Evolutionary conservation across 2,797 vertebrate species (phyloP).

Genomic region (Lateolabrax maculatus): DNA sequence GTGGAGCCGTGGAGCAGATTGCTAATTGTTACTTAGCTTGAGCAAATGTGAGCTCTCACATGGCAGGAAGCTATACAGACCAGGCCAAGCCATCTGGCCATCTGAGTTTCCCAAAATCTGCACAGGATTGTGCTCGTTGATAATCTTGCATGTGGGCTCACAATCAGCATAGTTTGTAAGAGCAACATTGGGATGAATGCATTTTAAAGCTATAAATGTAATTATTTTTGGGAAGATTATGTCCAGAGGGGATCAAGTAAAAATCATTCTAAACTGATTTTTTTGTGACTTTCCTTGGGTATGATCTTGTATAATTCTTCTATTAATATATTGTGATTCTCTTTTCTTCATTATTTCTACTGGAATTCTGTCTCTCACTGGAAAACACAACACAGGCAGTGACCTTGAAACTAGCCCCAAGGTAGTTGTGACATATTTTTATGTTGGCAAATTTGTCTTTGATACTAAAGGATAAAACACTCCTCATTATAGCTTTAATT

Average conservation of each 20-base stretch:
- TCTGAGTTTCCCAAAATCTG: conserved; percentile 21
- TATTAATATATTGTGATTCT: background rate
- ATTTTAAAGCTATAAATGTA: background rate
- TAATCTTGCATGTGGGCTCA: conserved; percentile 4
- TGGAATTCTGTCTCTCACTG: background rate
- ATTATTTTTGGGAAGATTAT: background rate
- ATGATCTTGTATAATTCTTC: background rate
- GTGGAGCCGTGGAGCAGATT: background rate
- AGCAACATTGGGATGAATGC: too few species aligned
- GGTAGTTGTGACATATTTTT: conserved; percentile 19
- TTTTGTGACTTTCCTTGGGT: background rate
- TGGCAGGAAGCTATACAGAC: background rate
- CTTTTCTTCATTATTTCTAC: background rate
- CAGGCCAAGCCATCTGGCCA: background rate
- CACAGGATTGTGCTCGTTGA: background rate
- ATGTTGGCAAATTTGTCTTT: background rate
- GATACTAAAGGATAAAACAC: background rate
- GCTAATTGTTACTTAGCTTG: conserved; percentile 23
- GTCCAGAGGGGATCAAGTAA: background rate
- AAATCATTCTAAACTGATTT: background rate
- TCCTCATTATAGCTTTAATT: background rate
- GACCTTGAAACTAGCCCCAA: background rate
- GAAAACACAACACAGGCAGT: background rate
- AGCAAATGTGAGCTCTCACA: background rate
- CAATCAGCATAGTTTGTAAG: background rate